These are phyloP conservation scores for Chelonoidis abingdonii DNA, from an alignment of 2,113 vertebrate genomes.

Conservation along the genomic window DNA sequence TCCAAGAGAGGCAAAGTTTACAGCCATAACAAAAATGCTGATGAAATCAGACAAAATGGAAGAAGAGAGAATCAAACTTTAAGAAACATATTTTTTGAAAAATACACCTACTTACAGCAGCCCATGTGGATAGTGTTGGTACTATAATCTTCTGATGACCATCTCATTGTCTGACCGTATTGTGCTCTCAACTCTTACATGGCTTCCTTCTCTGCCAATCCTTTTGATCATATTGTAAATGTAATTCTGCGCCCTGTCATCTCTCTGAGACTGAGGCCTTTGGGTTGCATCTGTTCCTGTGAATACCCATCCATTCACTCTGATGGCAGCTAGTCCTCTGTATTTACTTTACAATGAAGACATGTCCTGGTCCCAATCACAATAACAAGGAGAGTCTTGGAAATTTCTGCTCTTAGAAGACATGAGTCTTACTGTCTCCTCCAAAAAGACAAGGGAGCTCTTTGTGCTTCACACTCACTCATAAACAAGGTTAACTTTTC, in stretches of 20 bases:
- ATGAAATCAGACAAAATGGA: slow-evolving; percentile 72
- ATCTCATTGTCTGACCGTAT: slow-evolving; percentile 4
- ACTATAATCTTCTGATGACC: slow-evolving; percentile 27
- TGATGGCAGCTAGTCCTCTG: neutral
- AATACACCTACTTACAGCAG: slow-evolving; percentile 33
- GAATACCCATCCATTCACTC: neutral
- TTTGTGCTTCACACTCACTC: slow-evolving; percentile 40
- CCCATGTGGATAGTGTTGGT: slow-evolving; percentile 40
- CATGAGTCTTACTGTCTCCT: neutral
- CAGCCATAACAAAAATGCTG: slow-evolving; percentile 62
- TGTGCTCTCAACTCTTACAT: slow-evolving; percentile 1
- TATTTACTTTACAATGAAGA: neutral
- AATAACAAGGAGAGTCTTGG: slow-evolving; percentile 22
- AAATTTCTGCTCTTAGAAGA: slow-evolving; percentile 37
- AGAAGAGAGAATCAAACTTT: neutral
- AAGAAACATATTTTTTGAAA: slow-evolving; percentile 62
- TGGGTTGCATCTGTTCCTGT: neutral
- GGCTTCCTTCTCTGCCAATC: slow-evolving; percentile 25
- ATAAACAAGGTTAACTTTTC: slow-evolving; percentile 57
- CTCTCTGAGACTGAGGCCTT: neutral
- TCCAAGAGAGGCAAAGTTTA: slow-evolving; percentile 49
- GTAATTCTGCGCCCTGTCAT: neutral
- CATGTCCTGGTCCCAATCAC: neutral
- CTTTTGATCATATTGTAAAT: neutral
- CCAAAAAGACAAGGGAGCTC: slow-evolving; percentile 27